These are phyloP conservation scores for Drosophila conformis DNA, from an alignment of 2,888 invertebrate species.

Conservation along the genomic window DNA sequence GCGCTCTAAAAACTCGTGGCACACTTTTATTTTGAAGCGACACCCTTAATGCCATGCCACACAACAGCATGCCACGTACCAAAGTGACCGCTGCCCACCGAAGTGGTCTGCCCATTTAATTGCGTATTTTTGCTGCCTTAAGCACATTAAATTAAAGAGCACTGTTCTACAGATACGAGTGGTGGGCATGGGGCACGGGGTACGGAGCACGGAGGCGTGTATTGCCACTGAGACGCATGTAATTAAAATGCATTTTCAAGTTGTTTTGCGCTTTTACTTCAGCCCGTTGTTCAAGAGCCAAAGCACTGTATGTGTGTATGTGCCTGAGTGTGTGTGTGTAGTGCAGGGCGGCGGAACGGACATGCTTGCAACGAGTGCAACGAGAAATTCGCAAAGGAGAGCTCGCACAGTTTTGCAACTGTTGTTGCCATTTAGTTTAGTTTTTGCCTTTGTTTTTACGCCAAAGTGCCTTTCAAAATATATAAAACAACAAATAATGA, in stretches of 20 bases:
- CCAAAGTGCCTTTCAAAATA: conserved; percentile 59
- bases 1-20: conserved; percentile 26
- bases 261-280: conserved; percentile 51
- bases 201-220: conserved; percentile 6
- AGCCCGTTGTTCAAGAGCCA: conserved; percentile 45
- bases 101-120: conserved; percentile 54
- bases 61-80: not conserved
- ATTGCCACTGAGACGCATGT: conserved; percentile 66
- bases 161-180: conserved; percentile 10
- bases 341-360: not conserved
- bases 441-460: conserved; percentile 48
- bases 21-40: conserved; percentile 36
- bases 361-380: conserved; percentile 6
- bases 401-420: conserved; percentile 53
- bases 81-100: conserved; percentile 45
- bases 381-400: conserved; percentile 31
- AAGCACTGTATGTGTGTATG: not conserved
- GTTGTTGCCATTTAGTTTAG: conserved; percentile 68
- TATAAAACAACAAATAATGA: conserved; percentile 33
- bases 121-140: conserved; percentile 55
- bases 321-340: not conserved
- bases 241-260: conserved; percentile 76
- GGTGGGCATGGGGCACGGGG: not conserved
- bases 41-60: conserved; percentile 34
- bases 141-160: conserved; percentile 62